Conservation (phyloP, 2,113 vertebrate species). For the Eira barbara region DNA sequence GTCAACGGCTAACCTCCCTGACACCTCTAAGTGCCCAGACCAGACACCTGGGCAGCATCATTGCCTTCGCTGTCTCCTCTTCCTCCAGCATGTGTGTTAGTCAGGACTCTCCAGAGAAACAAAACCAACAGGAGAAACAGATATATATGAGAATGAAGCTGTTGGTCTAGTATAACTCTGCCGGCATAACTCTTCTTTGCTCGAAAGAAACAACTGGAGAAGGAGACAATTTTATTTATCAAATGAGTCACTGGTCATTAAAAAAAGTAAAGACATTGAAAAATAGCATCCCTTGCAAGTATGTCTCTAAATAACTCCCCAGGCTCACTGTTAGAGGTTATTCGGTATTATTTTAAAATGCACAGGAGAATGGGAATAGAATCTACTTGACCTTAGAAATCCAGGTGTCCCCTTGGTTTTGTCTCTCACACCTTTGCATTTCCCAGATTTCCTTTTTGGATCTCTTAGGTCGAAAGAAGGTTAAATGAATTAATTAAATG, state of each 20-base stretch:
- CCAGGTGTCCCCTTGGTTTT: neutral
- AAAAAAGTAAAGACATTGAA: conserved; percentile 56
- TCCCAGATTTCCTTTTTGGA: neutral
- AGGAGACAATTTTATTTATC: conserved; percentile 49
- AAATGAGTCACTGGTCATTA: conserved; percentile 18
- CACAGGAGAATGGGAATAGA: neutral
- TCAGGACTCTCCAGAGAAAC: neutral
- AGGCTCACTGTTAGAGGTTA: neutral
- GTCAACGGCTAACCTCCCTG: neutral
- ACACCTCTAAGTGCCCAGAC: neutral
- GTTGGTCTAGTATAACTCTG: neutral
- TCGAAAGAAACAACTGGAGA: neutral
- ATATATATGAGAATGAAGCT: neutral
- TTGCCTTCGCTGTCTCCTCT: neutral
- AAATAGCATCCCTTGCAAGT: conserved; percentile 35
- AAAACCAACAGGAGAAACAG: neutral
- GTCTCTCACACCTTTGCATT: neutral
- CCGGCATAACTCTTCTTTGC: neutral
- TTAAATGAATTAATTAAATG: neutral
- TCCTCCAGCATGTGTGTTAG: neutral
- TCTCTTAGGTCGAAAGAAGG: neutral
- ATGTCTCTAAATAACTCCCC: neutral
- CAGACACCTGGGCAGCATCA: neutral
- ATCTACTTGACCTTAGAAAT: neutral
- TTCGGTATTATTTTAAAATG: conserved; percentile 37